These are phyloP conservation scores for Mantis religiosa DNA, from an alignment of 2,888 invertebrate species.

Conservation along the genomic window DNA sequence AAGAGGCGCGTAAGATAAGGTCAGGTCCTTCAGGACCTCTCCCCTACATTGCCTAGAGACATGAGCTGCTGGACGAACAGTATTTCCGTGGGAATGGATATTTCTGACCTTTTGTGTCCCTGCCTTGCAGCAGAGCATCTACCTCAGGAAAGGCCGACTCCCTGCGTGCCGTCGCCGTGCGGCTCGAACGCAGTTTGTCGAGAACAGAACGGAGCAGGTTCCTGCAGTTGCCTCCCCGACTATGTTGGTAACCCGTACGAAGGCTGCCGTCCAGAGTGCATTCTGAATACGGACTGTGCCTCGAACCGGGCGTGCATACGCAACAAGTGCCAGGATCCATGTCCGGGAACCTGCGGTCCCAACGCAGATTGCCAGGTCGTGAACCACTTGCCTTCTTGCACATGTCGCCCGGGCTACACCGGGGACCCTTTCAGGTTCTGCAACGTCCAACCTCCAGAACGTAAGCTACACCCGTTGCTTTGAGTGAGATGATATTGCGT, in stretches of 20 bases:
- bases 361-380: slow-evolving; percentile 51
- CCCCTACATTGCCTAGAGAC: no score
- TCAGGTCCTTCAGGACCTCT: no score
- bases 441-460: slow-evolving; percentile 33
- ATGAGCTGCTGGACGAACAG: no score
- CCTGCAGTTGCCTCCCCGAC: slow-evolving; percentile 53
- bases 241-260: slow-evolving; percentile 64
- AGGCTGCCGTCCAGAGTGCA: slow-evolving; percentile 65
- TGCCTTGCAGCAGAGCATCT: slow-evolving; percentile 39
- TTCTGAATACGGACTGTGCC: slow-evolving; percentile 66
- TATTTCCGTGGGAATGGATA: slow-evolving; percentile 35
- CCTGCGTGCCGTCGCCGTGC: slow-evolving; percentile 34
- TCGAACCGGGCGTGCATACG: slow-evolving; percentile 65
- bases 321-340: slow-evolving; percentile 73
- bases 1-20: no score
- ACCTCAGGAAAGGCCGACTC: slow-evolving; percentile 25
- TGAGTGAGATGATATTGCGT: background rate
- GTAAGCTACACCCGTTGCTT: slow-evolving; percentile 2
- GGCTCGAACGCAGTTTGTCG: slow-evolving; percentile 38
- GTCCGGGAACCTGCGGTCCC: slow-evolving; percentile 52
- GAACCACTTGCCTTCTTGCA: slow-evolving; percentile 51
- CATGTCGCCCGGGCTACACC: slow-evolving; percentile 54
- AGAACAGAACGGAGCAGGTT: slow-evolving; percentile 49
- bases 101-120: slow-evolving; percentile 46
- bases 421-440: slow-evolving; percentile 47